Evolutionary conservation across 2,888 invertebrate species (phyloP).

Genomic region (Drosophila niveifrons): DNA sequence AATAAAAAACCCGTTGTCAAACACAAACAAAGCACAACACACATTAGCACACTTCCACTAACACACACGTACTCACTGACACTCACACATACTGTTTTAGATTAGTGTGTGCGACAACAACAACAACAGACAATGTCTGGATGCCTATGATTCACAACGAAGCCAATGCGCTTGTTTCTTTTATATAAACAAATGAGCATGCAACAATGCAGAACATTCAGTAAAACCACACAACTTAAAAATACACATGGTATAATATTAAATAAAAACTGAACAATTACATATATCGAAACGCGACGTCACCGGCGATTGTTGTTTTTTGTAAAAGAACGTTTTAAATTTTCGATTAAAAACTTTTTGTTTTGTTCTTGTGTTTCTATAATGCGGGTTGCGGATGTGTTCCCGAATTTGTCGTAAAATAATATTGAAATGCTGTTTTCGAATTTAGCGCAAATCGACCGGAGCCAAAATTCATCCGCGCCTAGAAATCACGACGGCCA

Average conservation of each 20-base stretch:
- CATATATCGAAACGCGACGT: conserved; percentile 53
- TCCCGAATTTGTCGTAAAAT: conserved; percentile 53
- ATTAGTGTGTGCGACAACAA: conserved; percentile 67
- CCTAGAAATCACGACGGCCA: conserved; percentile 64
- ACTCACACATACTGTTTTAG: conserved; percentile 52
- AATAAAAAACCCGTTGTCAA: conserved; percentile 65
- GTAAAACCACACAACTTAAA: conserved; percentile 29
- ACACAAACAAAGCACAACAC: conserved; percentile 61
- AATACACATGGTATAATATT: conserved; percentile 22
- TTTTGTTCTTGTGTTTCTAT: conserved; percentile 16
- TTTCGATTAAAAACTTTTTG: conserved; percentile 16
- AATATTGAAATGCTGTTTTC: conserved; percentile 53
- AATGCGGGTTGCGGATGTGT: conserved; percentile 24
- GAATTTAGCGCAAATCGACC: conserved; percentile 57
- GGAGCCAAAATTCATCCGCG: conserved; percentile 51
- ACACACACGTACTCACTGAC: conserved; percentile 34
- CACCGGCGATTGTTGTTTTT: conserved; percentile 19
- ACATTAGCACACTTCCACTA: conserved; percentile 40
- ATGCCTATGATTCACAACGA: conserved; percentile 53
- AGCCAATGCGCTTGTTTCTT: conserved; percentile 58
- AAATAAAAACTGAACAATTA: conserved; percentile 49
- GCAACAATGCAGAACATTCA: conserved; percentile 39
- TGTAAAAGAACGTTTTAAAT: conserved; percentile 15
- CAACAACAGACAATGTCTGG: conserved; percentile 47
- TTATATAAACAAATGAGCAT: conserved; percentile 58